phyloP scores from a whole-genome alignment of 1,140 invertebrate species.

The Diploscapter pachys region DNA sequence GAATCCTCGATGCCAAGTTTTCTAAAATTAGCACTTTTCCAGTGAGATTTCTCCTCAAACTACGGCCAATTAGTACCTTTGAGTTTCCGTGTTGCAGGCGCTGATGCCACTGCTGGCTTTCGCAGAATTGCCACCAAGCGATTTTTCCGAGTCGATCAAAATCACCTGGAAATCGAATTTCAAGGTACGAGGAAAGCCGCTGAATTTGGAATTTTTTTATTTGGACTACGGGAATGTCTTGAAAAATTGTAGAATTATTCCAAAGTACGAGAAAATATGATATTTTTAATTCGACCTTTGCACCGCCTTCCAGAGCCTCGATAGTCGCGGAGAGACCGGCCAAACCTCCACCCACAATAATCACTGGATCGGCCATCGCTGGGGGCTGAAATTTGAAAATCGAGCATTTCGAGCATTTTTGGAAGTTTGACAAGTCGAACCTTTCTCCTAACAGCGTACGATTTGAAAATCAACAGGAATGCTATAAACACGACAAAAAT shows the following conservation, averaged over 20 bases:
- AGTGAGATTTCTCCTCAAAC: too few relatives aligned
- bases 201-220: background rate
- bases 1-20: slow-evolving; percentile 49
- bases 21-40: too few relatives aligned
- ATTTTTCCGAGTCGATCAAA: slow-evolving; percentile 56
- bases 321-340: slow-evolving; percentile 57
- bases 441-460: too few relatives aligned
- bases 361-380: slow-evolving; percentile 44
- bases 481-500: too few relatives aligned
- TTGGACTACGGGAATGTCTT: background rate
- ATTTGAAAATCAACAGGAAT: too few relatives aligned
- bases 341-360: slow-evolving; percentile 58
- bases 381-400: slow-evolving; percentile 1
- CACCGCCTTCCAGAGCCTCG: slow-evolving; percentile 50
- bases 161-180: slow-evolving; percentile 35
- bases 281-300: slow-evolving; percentile 1
- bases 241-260: background rate
- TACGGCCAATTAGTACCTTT: slow-evolving; percentile 22
- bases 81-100: slow-evolving; percentile 51
- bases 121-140: slow-evolving; percentile 58
- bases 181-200: background rate
- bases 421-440: too few relatives aligned
- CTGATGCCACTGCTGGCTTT: slow-evolving; percentile 60
- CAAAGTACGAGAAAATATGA: background rate
- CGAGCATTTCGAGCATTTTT: too few relatives aligned